Evolutionary conservation across 2,113 vertebrate genomes (phyloP).

Genomic region (Verasper variegatus): DNA sequence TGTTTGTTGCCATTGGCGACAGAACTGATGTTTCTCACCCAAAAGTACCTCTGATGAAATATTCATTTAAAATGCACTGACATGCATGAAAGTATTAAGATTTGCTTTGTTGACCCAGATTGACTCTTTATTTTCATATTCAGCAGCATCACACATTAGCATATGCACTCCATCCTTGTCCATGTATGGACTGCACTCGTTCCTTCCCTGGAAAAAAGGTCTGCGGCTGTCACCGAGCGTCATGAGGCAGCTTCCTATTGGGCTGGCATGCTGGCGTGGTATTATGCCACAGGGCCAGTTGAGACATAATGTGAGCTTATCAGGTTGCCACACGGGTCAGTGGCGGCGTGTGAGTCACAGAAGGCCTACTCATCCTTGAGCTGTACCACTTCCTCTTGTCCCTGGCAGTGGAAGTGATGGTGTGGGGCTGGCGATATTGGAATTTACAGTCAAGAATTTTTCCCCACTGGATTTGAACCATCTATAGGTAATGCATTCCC

Average conservation of each 20-base stretch:
- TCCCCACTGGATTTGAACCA: neutral
- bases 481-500: neutral
- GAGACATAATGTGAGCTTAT: slow-evolving; percentile 79
- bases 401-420: slow-evolving; percentile 13
- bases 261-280: slow-evolving; percentile 59
- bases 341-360: slow-evolving; percentile 72
- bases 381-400: slow-evolving; percentile 51
- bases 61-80: slow-evolving; percentile 40
- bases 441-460: neutral
- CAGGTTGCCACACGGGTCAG: slow-evolving; percentile 77
- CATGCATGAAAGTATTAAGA: slow-evolving; percentile 20
- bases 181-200: slow-evolving; percentile 58
- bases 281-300: slow-evolving; percentile 61
- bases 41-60: slow-evolving; percentile 44
- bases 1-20: slow-evolving; percentile 39
- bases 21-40: slow-evolving; percentile 22
- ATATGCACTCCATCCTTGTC: slow-evolving; percentile 38
- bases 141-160: slow-evolving; percentile 36
- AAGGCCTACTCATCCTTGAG: slow-evolving; percentile 52
- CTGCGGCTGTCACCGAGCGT: slow-evolving; percentile 55
- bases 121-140: slow-evolving; percentile 49
- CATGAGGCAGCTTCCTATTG: slow-evolving; percentile 67
- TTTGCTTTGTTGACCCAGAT: slow-evolving; percentile 51
- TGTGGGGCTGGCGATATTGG: neutral
- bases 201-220: slow-evolving; percentile 31